Conservation (phyloP, 2,113 vertebrate genomes). For the Anarhynchus alexandrinus region DNA sequence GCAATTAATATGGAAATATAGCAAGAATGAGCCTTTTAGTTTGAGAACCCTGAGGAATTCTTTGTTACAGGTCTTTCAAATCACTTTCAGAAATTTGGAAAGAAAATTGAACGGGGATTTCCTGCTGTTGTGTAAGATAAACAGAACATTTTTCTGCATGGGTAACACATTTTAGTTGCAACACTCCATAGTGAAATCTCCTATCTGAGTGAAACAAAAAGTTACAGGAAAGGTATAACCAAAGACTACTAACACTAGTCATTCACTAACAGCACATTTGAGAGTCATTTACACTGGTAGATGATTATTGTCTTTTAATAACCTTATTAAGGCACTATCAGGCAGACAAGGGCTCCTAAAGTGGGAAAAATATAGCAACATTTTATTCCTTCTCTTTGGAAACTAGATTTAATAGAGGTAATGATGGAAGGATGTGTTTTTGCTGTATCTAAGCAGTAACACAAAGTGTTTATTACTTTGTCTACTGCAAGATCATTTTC, state of each 20-base stretch:
- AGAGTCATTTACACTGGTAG: constrained; percentile 19
- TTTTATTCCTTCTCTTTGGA: background rate
- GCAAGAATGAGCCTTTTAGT: constrained; percentile 30
- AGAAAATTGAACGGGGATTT: constrained; percentile 62
- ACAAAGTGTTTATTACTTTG: background rate
- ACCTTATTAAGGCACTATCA: background rate
- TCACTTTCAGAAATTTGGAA: constrained; percentile 67
- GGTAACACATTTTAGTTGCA: background rate
- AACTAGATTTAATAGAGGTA: background rate
- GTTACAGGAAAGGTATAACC: background rate
- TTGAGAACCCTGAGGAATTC: constrained; percentile 53
- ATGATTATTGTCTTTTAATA: constrained; percentile 42
- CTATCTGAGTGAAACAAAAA: background rate
- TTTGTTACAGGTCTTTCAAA: constrained; percentile 63
- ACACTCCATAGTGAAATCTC: background rate
- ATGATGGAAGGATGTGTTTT: background rate
- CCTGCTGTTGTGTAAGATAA: constrained; percentile 66
- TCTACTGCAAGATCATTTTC: background rate
- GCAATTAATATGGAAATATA: constrained; percentile 66
- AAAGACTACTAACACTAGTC: background rate
- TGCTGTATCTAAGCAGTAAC: background rate
- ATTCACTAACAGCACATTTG: background rate
- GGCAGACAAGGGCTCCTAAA: background rate
- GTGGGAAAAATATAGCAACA: background rate
- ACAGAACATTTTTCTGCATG: constrained; percentile 49